These are phyloP conservation scores for Augiades crinisus DNA, from an alignment of 2,888 invertebrate genomes.

Conservation along the genomic window DNA sequence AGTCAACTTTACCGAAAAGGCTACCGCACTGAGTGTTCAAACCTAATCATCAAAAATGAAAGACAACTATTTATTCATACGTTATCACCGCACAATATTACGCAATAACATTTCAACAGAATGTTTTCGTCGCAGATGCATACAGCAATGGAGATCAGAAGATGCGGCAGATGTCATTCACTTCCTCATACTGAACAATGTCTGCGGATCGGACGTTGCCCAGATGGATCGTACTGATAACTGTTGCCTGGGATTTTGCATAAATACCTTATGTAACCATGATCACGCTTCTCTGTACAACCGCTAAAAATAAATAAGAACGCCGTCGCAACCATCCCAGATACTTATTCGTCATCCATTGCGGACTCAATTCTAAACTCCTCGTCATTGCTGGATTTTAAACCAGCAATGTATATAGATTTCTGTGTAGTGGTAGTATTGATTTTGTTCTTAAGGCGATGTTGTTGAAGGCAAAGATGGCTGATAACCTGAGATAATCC, in stretches of 20 bases:
- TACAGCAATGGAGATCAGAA: neutral
- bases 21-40: too few species aligned
- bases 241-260: conserved; percentile 45
- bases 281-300: conserved; percentile 48
- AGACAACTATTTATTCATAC: too few species aligned
- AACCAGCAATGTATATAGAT: neutral
- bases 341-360: neutral
- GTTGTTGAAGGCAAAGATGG: conserved; percentile 50
- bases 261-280: conserved; percentile 65
- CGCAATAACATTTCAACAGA: too few species aligned
- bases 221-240: conserved; percentile 24
- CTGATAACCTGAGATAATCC: conserved; percentile 74
- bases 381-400: neutral
- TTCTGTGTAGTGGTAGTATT: neutral
- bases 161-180: conserved; percentile 17
- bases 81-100: too few species aligned
- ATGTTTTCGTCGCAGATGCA: too few species aligned
- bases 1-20: too few species aligned
- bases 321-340: neutral
- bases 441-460: conserved; percentile 9
- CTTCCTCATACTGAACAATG: conserved; percentile 22
- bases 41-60: too few species aligned
- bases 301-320: conserved; percentile 23
- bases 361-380: neutral
- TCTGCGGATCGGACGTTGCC: conserved; percentile 17